Evolutionary conservation across 2,113 vertebrate species (phyloP).

Genomic region (Strigops habroptila): DNA sequence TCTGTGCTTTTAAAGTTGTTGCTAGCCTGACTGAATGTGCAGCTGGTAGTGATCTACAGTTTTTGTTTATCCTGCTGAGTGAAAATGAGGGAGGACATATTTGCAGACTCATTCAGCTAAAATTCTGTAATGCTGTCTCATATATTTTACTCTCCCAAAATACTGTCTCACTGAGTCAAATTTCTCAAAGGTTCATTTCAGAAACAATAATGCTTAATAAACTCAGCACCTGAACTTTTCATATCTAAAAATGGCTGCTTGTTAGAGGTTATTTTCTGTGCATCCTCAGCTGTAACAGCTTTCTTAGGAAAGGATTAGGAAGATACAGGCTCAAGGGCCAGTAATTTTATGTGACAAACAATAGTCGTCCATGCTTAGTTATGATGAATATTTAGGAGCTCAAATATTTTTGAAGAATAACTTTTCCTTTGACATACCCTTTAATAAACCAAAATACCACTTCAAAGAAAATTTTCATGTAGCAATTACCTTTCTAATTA

Average conservation of each 20-base stretch:
- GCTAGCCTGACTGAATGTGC: not conserved
- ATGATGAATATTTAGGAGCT: not conserved
- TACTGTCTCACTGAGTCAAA: not conserved
- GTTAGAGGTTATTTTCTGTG: not conserved
- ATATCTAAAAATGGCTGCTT: not conserved
- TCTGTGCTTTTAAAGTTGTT: not conserved
- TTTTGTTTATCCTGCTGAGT: slow-evolving; percentile 42
- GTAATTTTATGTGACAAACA: not conserved
- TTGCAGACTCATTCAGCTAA: slow-evolving; percentile 31
- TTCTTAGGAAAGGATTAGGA: not conserved
- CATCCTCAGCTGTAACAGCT: not conserved
- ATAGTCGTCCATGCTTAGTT: not conserved
- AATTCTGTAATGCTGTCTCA: slow-evolving; percentile 13
- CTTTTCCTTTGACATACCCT: not conserved
- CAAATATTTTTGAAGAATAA: not conserved
- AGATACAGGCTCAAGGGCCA: not conserved
- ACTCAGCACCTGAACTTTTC: not conserved
- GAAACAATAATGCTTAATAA: not conserved
- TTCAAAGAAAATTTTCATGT: not conserved
- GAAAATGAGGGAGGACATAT: slow-evolving; percentile 10
- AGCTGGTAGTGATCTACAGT: slow-evolving; percentile 36
- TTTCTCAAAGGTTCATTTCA: not conserved
- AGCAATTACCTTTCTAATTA: not conserved
- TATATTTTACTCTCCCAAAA: slow-evolving; percentile 2
- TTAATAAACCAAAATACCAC: not conserved